These are phyloP conservation scores for Tipula lateralis DNA, from an alignment of 2,888 invertebrate species.

Conservation along the genomic window DNA sequence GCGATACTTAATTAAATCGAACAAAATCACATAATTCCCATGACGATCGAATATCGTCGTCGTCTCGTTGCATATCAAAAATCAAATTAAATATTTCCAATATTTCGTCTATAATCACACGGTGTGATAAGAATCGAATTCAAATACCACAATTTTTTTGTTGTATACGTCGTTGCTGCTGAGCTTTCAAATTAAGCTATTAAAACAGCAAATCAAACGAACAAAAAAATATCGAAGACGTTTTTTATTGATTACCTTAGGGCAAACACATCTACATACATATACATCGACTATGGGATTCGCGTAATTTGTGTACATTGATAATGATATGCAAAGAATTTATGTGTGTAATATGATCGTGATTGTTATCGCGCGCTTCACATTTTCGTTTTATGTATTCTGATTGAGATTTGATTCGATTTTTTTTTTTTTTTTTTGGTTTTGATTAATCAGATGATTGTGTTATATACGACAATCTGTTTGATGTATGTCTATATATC, in stretches of 20 bases:
- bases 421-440: neutral
- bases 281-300: neutral
- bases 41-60: neutral
- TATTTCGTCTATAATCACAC: neutral
- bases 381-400: neutral
- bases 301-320: neutral
- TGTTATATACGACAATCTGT: neutral
- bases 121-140: neutral
- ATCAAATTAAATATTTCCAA: neutral
- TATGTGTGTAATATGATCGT: neutral
- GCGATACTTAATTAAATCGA: neutral
- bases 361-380: slow-evolving; percentile 11
- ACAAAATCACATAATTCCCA: neutral
- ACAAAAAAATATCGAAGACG: neutral
- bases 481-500: neutral
- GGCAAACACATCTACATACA: neutral
- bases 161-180: neutral
- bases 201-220: neutral
- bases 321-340: slow-evolving; percentile 7
- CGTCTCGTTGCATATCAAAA: neutral
- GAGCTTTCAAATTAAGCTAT: slow-evolving; percentile 19
- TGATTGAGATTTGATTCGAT: neutral
- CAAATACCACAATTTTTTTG: neutral
- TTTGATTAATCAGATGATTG: slow-evolving; percentile 5
- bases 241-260: neutral